Evolutionary conservation across 2,888 invertebrate species (phyloP), one percentile per base, ranked within the genome.

Genomic region (Agrochola lota): DNA sequence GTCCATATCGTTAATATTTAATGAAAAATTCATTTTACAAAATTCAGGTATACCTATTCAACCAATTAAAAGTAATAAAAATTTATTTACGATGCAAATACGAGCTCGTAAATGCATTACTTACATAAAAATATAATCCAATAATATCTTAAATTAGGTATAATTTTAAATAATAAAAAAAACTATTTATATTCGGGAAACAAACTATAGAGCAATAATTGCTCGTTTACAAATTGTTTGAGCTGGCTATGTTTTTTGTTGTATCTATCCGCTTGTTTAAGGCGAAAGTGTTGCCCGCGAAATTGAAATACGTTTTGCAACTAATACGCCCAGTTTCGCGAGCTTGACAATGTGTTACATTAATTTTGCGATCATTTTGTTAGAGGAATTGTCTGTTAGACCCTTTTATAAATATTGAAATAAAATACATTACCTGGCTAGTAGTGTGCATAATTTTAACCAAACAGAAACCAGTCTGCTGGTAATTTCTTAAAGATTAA

Each of bases 1-100:
- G 79, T 86, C 90, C 84, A 86, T 92, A 92, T 93, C 87, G 85
- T 94, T 94, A 94, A 93, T 91, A 92, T 94, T 95, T 94, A 95
- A 93, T 94, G 93, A 95, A 95, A 95, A 95, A 94, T 91, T 94
- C 94, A 92, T 95, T 95, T 95, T 95, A 95, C 95, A 96, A 95
- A 95, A 95, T 94, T 94, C 91, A 91, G 92, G 91, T 94, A 94
- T 91, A 94, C 89, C 93, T 94, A 95, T 92, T 90, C 80, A 92
- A 92, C 90, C 91, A 92, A 94, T 91, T 90, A 88, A 91, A 92
- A 91, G 90, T 79, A 92, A 91, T 91, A 88, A 90, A 90, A 92
- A 88, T 83, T 85, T 86, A 90, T 90, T 90, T 90, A 92, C 90
- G 90, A 92, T 91, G 73, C 80, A 91, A 89, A 72, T 85, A 91